Evolutionary conservation across 2,113 vertebrate species (phyloP), one percentile per base, ranked within the genome.

Genomic region (Onychostruthus taczanowskii): DNA sequence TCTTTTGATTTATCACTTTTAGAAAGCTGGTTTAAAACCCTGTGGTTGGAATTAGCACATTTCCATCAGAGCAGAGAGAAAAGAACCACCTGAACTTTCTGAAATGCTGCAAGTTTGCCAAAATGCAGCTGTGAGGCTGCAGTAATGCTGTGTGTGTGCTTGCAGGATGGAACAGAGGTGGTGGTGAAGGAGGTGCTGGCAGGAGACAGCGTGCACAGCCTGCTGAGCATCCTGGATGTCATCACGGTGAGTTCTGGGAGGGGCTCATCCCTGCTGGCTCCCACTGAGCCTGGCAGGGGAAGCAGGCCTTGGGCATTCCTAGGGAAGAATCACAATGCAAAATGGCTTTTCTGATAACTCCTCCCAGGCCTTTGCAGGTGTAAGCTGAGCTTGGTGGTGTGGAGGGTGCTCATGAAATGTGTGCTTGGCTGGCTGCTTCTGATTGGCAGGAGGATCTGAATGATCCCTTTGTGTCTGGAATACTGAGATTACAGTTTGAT

Each of bases 141-240:
- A 70, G 35, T 77, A 3, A 88, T 24, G 68, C 59, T 27, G 52
- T 50, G 6, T 31, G 79, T 85, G 41, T 20, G 28, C 64, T 88
- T 55, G 13, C 95, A 99, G 99, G 99, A 99, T 16, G 98, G 99
- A 11, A 98, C 98, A 1, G 99, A 99, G 30, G 97, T 98, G 68
- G 98, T 98, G 49, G 99, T 99, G 41, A 99, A 99, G 95, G 99
- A 99, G 20, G 99, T 99, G 49, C 95, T 98, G 68, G 97, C 99
- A 6, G 99, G 99, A 72, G 99, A 99, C 98, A 99, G 99, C 2
- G 98, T 99, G 33, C 99, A 99, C 97, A 99, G 99, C 92, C 97
- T 99, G 39, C 99, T 99, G 92, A 99, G 99, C 92, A 99, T 99
- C 70, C 97, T 99, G 8, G 99, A 99, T 12, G 98, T 98, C 78